Base-by-base conservation (phyloP, 2,797 vertebrate species). In the Rhinichthys osculus region DNA sequence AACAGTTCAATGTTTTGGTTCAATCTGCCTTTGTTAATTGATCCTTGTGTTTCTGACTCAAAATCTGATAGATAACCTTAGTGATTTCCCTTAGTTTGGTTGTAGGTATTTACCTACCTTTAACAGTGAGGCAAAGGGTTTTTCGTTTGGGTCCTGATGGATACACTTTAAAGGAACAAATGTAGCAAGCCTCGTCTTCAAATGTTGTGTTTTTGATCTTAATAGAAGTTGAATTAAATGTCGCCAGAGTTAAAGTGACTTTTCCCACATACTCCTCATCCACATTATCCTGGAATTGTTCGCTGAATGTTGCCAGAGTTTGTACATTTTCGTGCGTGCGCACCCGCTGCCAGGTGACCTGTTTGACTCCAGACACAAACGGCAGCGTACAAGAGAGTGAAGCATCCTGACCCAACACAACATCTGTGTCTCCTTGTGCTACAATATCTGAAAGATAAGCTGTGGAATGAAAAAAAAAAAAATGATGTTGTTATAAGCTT, bases 311-410 rank as follows among this genome's bases (percentile, higher is more conserved):
- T 0, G 92, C 95, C 44, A 95, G 4, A 23, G 85, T 93, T 10
- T 93, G 85, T 0, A 90, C 0, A 0, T 80, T 1, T 0, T 80
- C 9, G 0, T 90, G 88, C 1, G 62, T 64, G 0, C 66, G 35
- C 1, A 86, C 10, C 52, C 85, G 90, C 87, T 95, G 93, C 95
- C 95, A 95, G 0, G 91, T 94, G 6, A 96, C 91, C 85, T 96
- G 95, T 0, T 50, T 89, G 23, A 95, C 94, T 21, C 92, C 94
- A 42, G 59, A 47, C 0, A 86, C 44, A 10, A 91, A 64, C 0
- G 74, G 33, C 0, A 92, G 59, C 0, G 30, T 0, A 7, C 95
- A 96, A 0, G 16, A 78, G 10, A 91, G 93, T 0, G 70, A 14
- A 0, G 89, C 92, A 0, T 93, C 84, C 0, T 30, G 16, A 0